Evolutionary conservation across 2,888 invertebrate genomes (phyloP).

Genomic region (Dendrolimus pini): DNA sequence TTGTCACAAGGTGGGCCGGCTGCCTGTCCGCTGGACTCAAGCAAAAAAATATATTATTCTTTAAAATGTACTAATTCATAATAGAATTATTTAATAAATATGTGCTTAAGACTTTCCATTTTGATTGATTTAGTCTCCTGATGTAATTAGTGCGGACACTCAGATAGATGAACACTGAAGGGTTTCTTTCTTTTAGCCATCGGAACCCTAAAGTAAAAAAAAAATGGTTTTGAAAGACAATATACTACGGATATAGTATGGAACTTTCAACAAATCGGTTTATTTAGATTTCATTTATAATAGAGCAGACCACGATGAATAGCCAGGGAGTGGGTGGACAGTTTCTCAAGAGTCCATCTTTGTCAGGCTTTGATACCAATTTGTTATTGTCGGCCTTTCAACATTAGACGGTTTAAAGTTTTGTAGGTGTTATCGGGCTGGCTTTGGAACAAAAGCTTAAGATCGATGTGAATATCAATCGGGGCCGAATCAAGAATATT

Average conservation of each 20-base stretch:
- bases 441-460: conserved; percentile 18
- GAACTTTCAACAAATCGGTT: neutral
- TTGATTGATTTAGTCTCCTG: too few relatives aligned
- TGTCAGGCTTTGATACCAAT: conserved; percentile 74
- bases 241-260: neutral
- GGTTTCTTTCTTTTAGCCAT: too few relatives aligned
- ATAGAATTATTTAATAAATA: too few relatives aligned
- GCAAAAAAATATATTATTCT: neutral
- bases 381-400: conserved; percentile 72
- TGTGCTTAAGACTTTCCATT: too few relatives aligned
- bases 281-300: conserved; percentile 70
- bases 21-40: neutral
- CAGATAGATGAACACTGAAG: too few relatives aligned
- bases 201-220: too few relatives aligned
- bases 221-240: too few relatives aligned
- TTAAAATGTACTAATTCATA: neutral
- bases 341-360: conserved; percentile 74
- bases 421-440: conserved; percentile 51
- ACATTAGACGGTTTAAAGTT: conserved; percentile 67
- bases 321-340: conserved; percentile 73
- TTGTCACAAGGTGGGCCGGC: neutral
- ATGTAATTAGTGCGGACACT: too few relatives aligned
- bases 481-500: conserved; percentile 10
- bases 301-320: conserved; percentile 64
- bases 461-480: conserved; percentile 14